Evolutionary conservation across 1,140 invertebrate genomes (phyloP), one percentile per base, ranked within the genome.

Genomic region (Chironomus tepperi): DNA sequence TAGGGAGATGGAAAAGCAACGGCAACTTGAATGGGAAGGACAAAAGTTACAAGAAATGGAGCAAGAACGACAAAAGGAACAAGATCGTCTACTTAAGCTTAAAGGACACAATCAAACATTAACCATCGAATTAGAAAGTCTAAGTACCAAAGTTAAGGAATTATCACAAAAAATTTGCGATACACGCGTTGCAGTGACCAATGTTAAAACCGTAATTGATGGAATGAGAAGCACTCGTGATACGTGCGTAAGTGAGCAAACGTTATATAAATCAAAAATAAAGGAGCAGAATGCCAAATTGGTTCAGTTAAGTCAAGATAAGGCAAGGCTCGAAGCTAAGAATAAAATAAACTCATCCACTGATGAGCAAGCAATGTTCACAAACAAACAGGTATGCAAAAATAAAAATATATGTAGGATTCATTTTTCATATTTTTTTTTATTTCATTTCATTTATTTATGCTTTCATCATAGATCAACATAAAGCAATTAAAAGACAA

Each of bases 11-110:
- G 97, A 98, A 81, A 87, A 96, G 76, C 96, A 98, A 79, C 87
- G 97, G 67, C 94, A 97, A 79, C 85, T 96, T 75, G 97, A 98
- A 84, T 97, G 96, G 95, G 97, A 99, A 83, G 93, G 92, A 79
- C 94, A 97, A 80, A 89, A 96, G 80, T 89, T 91, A 47, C 89
- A 93, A 75, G 94, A 97, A 81, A 84, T 97, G 74, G 89, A 95
- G 82, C 86, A 89, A 70, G 90, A 96, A 79, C 86, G 93, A 74
- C 91, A 95, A 77, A 89, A 92, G 75, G 94, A 97, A 79, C 93
- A 95, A 80, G 93, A 95, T 79, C 90, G 90, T 77, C 91, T 98
- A 0, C 85, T 97, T 3, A 91, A 93, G 79, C 84, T 98, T 1
- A 96, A 98, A 84, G 92, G 93, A 3, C 91, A 93, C 78, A 95